Evolutionary conservation across 35 echinoderm and acorn worm genomes (phyloP).

Genomic region (Ophioderma brevispina): DNA sequence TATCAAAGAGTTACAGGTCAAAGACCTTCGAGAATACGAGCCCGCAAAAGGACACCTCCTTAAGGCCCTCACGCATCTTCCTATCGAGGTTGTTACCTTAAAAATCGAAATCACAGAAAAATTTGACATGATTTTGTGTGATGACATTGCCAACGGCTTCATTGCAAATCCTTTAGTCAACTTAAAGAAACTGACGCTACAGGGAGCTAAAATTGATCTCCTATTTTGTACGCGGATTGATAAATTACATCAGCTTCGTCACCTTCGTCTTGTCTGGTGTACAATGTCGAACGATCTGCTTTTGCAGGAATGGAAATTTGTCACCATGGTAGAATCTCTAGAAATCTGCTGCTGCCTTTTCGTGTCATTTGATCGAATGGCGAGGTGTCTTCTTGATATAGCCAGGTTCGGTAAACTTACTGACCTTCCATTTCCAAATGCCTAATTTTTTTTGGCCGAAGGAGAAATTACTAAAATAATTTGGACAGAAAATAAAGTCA

Average conservation of each 20-base stretch:
- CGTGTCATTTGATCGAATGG: background rate
- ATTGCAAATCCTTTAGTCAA: background rate
- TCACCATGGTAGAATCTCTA: background rate
- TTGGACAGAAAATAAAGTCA: background rate
- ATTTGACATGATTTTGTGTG: background rate
- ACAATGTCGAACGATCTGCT: background rate
- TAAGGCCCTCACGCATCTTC: background rate
- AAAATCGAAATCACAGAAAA: background rate
- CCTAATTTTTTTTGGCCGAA: background rate
- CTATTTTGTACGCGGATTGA: background rate
- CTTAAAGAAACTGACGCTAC: background rate
- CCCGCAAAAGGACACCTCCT: background rate
- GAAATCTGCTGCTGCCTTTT: background rate
- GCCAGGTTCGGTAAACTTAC: background rate
- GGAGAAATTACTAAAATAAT: background rate
- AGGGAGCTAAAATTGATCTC: background rate
- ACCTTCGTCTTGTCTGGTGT: background rate
- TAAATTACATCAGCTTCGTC: background rate
- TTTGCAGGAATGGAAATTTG: background rate
- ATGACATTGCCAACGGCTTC: background rate
- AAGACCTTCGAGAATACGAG: background rate
- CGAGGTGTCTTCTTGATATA: background rate
- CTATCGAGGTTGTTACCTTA: background rate
- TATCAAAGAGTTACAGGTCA: background rate
- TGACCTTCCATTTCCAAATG: background rate